phyloP scores from a whole-genome alignment of 1,140 invertebrate genomes.

The Hydropsyche tenuis region DNA sequence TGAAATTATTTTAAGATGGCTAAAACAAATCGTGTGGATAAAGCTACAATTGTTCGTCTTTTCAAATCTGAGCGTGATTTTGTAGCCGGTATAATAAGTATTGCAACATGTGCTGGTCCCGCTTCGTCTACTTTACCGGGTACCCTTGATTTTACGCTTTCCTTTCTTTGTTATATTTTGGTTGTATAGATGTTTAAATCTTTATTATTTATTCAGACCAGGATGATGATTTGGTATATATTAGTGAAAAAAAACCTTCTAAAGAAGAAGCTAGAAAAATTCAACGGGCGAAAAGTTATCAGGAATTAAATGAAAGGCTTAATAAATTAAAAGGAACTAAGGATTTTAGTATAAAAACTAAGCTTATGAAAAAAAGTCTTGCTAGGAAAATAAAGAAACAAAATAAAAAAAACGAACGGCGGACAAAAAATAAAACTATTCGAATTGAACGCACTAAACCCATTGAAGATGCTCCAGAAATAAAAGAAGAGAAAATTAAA shows the following conservation, averaged over 20 bases:
- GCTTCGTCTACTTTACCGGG: no score
- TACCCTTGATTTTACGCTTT: no score
- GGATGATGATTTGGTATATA: constrained; percentile 43
- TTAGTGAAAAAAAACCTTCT: constrained; percentile 39
- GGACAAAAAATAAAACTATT: constrained; percentile 38
- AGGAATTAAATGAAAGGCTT: constrained; percentile 43
- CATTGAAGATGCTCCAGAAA: constrained; percentile 31
- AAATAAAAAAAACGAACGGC: constrained; percentile 39
- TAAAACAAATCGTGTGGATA: not conserved
- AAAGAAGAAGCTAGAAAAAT: constrained; percentile 44
- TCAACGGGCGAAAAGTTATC: constrained; percentile 45
- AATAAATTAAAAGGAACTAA: constrained; percentile 42
- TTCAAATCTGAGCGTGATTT: not conserved
- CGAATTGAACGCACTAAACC: constrained; percentile 33
- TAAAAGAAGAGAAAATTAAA: constrained; percentile 51
- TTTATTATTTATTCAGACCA: constrained; percentile 34
- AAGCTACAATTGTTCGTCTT: not conserved
- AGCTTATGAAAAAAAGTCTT: constrained; percentile 48
- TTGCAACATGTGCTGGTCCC: no score
- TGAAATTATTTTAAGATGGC: not conserved
- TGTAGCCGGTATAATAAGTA: not conserved
- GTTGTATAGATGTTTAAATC: no score
- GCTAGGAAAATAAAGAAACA: constrained; percentile 45
- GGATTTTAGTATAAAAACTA: constrained; percentile 48
- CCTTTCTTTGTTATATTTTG: no score